Conservation (phyloP, 2,888 invertebrate genomes). For the Osedax fenrisi region DNA sequence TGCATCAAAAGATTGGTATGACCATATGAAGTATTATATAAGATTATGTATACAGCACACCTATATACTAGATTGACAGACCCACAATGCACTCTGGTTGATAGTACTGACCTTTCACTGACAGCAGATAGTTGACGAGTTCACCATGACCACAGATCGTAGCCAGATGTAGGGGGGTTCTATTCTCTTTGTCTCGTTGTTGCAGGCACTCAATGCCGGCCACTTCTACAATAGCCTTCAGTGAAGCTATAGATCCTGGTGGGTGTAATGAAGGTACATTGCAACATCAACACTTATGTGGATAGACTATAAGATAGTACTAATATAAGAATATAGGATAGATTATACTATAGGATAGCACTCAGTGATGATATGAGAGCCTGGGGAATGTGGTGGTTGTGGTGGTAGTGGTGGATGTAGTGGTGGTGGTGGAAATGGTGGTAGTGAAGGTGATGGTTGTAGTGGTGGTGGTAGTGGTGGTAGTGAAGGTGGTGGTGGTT, state of each 20-base stretch:
- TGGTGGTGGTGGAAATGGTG: too few relatives aligned
- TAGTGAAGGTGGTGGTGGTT: too few relatives aligned
- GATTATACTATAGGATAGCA: neutral
- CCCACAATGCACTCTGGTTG: neutral
- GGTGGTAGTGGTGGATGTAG: too few relatives aligned
- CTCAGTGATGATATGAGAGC: neutral
- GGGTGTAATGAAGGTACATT: slow-evolving; percentile 6
- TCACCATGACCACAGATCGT: slow-evolving; percentile 50
- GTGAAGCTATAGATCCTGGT: slow-evolving; percentile 45
- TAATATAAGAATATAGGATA: neutral
- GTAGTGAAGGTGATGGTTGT: too few relatives aligned
- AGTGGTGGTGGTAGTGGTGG: too few relatives aligned
- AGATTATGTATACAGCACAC: too few relatives aligned
- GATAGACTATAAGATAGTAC: neutral
- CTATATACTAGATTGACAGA: too few relatives aligned
- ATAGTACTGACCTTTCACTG: slow-evolving; percentile 46
- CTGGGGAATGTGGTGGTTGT: too few relatives aligned
- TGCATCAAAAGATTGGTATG: too few relatives aligned
- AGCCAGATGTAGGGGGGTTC: slow-evolving; percentile 48
- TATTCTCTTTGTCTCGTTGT: slow-evolving; percentile 43
- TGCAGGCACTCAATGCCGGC: slow-evolving; percentile 41
- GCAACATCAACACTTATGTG: neutral
- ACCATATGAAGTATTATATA: too few relatives aligned
- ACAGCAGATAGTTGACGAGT: slow-evolving; percentile 48
- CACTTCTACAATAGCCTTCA: slow-evolving; percentile 46